Base-by-base conservation (phyloP, 2,113 vertebrate genomes). In the Aegypius monachus region DNA sequence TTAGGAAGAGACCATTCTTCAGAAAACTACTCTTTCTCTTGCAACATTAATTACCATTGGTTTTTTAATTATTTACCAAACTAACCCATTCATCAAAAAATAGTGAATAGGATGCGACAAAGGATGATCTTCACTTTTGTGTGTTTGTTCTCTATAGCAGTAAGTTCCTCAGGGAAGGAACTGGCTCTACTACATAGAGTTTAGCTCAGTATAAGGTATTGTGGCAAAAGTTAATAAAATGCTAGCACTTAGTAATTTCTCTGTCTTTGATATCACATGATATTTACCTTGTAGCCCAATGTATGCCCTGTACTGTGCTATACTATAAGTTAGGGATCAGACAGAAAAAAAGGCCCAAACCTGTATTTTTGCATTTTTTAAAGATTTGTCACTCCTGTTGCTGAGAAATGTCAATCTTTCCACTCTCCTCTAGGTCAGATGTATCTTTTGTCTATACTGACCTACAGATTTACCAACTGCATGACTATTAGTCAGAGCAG, bases 71-170 rank as follows among this genome's bases (percentile, higher is more conserved):
- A 14, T 59, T 80, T 73, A 32, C 4, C 8, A 81, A 83, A 79
- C 1, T 1, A 82, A 88, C 47, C 6, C 6, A 52, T 27, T 61
- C 0, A 53, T 25, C 3, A 2, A 90, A 86, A 93, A 93, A 36
- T 10, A 65, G 15, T 21, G 5, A 70, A 50, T 77, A 77, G 65
- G 26, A 31, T 62, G 32, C 0, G 0, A 58, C 9, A 6, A 45
- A 47, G 18, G 4, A 77, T 83, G 23, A 29, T 16, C 15, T 68
- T 55, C 27, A 58, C 7, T n/a, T 71, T 14, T 72, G 15, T 65
- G 13, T 29, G 25, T 73, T 83, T 77, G 7, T 26, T 80, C 15
- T 10, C 5, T 61, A 10, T 15, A 68, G 20, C 12, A 86, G 40
- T 26, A 92, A 61, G 26, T n/a, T 47, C 12, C 20, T 66, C 14